A percentile compares a stretch with the other conserved stretches of the same genome.
Conservation (phyloP, 92 coral and sea anemone genomes). For the Desmophyllum pertusum region DNA sequence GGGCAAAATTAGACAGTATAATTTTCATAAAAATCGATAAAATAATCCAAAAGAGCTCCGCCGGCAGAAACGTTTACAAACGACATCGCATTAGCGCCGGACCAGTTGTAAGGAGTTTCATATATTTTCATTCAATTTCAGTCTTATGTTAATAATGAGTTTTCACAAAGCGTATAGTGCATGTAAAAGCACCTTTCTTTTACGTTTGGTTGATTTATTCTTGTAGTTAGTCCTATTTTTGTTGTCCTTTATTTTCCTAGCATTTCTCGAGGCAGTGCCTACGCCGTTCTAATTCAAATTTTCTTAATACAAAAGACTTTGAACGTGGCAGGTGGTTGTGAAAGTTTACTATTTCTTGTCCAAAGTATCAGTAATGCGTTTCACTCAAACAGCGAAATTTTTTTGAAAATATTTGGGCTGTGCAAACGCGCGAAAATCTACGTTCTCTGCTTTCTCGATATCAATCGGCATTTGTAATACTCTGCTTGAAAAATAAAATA, state of each 20-base stretch:
- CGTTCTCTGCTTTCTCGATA: background rate
- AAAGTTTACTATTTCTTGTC: slow-evolving; percentile 11
- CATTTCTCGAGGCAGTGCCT: background rate
- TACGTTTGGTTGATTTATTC: background rate
- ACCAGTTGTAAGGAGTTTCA: background rate
- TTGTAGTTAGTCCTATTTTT: background rate
- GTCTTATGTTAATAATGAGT: slow-evolving; percentile 2
- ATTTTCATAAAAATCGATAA: background rate
- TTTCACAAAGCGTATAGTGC: background rate
- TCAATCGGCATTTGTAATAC: background rate
- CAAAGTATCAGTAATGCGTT: slow-evolving; percentile 1
- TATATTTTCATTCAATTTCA: background rate
- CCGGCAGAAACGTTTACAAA: too few species aligned
- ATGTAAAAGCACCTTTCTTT: background rate
- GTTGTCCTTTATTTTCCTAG: background rate
- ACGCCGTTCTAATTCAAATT: background rate
- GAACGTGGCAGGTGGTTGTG: slow-evolving; percentile 23
- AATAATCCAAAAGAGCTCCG: background rate
- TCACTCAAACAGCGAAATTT: background rate
- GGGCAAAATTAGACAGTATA: background rate
- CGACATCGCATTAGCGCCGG: background rate
- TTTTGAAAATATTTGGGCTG: background rate
- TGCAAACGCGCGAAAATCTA: background rate
- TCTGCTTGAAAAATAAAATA: background rate
- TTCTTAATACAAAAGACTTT: background rate